These are phyloP conservation scores for Aegithalos caudatus DNA, from an alignment of 2,113 vertebrate species.

Conservation along the genomic window DNA sequence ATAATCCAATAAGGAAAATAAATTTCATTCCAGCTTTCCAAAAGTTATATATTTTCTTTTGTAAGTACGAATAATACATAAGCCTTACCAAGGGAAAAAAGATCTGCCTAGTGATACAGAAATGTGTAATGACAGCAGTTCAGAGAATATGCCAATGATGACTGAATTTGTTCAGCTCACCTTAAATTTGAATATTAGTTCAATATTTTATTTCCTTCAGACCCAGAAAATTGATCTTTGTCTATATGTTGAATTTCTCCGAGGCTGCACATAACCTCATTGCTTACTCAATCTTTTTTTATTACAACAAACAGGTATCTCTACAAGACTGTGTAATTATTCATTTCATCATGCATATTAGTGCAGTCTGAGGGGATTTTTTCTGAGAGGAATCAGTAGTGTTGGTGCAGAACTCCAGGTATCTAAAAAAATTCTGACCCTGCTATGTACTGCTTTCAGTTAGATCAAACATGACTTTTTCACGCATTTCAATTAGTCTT, in stretches of 20 bases:
- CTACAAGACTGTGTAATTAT: not conserved
- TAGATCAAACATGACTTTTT: conserved; percentile 28
- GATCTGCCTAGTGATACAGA: not conserved
- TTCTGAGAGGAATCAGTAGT: conserved; percentile 6
- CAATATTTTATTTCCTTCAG: not conserved
- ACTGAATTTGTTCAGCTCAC: not conserved
- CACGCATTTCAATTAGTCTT: conserved; percentile 30
- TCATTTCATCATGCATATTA: not conserved
- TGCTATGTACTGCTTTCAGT: not conserved
- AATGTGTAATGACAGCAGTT: not conserved
- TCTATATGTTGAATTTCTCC: not conserved
- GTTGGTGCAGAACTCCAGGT: conserved; percentile 18
- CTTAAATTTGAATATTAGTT: not conserved
- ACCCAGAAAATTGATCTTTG: not conserved
- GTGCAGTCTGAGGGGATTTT: not conserved
- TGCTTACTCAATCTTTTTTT: not conserved
- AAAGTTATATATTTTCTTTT: not conserved
- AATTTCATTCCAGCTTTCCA: not conserved
- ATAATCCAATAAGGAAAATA: not conserved
- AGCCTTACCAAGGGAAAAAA: not conserved
- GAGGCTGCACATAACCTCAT: not conserved
- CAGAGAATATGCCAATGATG: not conserved
- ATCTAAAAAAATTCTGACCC: conserved; percentile 41
- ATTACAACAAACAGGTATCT: conserved; percentile 1
- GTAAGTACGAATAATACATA: not conserved